Evolutionary conservation across 2,888 invertebrate genomes (phyloP).

Genomic region (Eumerus sabulonum): DNA sequence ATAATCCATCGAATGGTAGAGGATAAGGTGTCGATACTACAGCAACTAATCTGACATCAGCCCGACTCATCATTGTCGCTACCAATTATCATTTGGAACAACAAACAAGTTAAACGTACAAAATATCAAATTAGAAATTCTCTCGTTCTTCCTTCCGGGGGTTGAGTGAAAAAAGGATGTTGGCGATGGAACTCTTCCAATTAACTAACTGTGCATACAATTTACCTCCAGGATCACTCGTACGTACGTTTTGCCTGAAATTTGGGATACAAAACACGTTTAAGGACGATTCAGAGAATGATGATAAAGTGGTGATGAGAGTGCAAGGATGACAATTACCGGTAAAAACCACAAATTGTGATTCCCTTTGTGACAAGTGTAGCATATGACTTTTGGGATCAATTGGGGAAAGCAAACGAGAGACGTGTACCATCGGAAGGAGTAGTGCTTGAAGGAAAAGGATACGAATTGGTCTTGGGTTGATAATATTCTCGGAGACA

Average conservation of each 20-base stretch:
- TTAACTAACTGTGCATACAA: constrained; percentile 57
- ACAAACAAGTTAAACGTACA: constrained; percentile 57
- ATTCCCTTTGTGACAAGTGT: constrained; percentile 36
- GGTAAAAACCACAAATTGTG: constrained; percentile 53
- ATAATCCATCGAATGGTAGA: constrained; percentile 6
- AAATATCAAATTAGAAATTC: constrained; percentile 39
- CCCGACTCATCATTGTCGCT: background rate
- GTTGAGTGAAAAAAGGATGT: no score
- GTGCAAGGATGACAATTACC: constrained; percentile 12
- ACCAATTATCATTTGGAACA: constrained; percentile 52
- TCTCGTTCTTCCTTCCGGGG: constrained; percentile 6
- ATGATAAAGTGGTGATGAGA: background rate
- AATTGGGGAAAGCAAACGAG: constrained; percentile 12
- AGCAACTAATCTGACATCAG: constrained; percentile 14
- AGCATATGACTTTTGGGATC: constrained; percentile 13
- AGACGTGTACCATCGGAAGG: constrained; percentile 22
- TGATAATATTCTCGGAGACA: constrained; percentile 1
- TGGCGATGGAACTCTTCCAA: constrained; percentile 47
- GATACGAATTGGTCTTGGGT: background rate
- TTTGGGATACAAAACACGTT: constrained; percentile 30
- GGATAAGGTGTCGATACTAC: constrained; percentile 26
- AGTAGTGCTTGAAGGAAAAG: constrained; percentile 3
- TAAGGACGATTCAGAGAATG: background rate
- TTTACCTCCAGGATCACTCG: constrained; percentile 40
- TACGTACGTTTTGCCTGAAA: constrained; percentile 39